Base-by-base conservation (phyloP, 2,113 vertebrate genomes). In the Cyprinus carpio region DNA sequence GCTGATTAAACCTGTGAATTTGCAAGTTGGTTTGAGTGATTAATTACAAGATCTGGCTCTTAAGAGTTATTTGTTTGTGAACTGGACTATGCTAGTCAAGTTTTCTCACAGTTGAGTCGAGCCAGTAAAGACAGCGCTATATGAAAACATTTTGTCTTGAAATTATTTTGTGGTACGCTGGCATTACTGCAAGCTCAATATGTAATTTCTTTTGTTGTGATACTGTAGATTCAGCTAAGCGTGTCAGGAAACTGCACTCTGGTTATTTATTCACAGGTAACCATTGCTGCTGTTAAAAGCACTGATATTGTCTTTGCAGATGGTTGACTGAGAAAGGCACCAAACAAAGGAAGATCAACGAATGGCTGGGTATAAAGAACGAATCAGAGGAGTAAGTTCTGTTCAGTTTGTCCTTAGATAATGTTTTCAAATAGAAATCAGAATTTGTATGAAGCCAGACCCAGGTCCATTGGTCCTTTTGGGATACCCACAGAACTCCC, bases 251-350 rank as follows among this genome's bases (percentile, higher is more conserved):
- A 60, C 11, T 49, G 58, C n/a, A 29, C 25, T 43, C n/a, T 65
- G 58, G 54, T 20, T 25, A 29, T 20, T 49, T 65, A 46, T 65
- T 62, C 77, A 79, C 34, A 62, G 58, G 56, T 40, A 27, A 40
- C 37, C 3, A 9, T 6, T 81, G 40, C n/a, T 16, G 46, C 37
- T 37, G 75, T 72, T 87, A 15, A 83, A 3, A 16, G 2, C 8
- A 31, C 34, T 72, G 49, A 67, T 75, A 0, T 67, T 86, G 90
- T 90, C 80, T 46, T 86, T 60, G 86, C 88, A 4, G 98, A 96
- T 99, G 98, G 98, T 90, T 99, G 93, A 99, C 97, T 72, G 98
- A 99, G 87, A 99, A 99, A 89, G 98, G 98, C 18, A 98, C 99
- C 58, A 90, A 97, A 82, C 98, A 99, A 84, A 99, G 98, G 95